Conservation (phyloP, 2,113 vertebrate species). For the Nesogale talazaci region DNA sequence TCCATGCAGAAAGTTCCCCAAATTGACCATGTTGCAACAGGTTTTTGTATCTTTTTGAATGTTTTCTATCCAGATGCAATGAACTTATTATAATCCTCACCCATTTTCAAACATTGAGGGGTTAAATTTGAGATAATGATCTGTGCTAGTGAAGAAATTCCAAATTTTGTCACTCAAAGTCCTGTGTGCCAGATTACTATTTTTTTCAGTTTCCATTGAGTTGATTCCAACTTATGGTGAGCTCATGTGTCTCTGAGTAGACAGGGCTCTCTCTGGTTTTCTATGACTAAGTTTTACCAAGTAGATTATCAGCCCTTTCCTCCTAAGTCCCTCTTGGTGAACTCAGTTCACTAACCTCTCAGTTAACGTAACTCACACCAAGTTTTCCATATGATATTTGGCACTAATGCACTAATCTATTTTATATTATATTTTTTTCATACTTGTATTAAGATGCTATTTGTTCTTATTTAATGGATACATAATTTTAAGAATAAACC, state of each 20-base stretch:
- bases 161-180: not conserved
- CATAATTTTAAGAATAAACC: not conserved
- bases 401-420: not conserved
- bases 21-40: not conserved
- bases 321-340: not conserved
- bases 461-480: not conserved
- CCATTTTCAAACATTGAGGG: not conserved
- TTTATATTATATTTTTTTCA: conserved; percentile 2
- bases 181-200: not conserved
- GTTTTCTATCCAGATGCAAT: not conserved
- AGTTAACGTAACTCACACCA: not conserved
- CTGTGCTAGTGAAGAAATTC: not conserved
- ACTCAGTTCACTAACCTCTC: not conserved
- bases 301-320: not conserved
- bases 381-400: not conserved
- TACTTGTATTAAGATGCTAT: not conserved
- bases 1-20: not conserved
- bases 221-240: not conserved
- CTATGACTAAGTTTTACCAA: not conserved
- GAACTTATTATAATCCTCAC: not conserved
- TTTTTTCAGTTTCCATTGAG: not conserved
- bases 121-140: accelerated
- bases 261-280: not conserved
- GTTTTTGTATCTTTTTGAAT: not conserved
- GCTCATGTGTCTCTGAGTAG: not conserved